phyloP scores from a whole-genome alignment of 2,797 vertebrate species.

The Brachymystax lenok region DNA sequence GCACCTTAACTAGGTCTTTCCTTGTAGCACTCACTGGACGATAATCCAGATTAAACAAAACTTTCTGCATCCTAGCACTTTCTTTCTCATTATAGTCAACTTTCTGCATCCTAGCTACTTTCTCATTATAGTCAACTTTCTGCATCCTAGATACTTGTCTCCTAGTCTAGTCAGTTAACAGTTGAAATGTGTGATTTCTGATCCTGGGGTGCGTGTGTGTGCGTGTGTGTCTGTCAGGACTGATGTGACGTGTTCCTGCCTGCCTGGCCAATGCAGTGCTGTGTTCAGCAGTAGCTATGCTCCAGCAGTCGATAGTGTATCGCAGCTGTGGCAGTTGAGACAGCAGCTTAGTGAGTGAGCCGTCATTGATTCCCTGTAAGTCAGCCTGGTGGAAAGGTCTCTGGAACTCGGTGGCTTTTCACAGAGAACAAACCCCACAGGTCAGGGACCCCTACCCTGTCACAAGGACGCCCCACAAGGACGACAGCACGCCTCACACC shows the following conservation, averaged over 20 bases:
- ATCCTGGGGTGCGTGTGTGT: neutral
- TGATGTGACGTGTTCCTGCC: neutral
- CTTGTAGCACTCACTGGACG: no score
- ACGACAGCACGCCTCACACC: neutral
- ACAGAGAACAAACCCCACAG: slow-evolving; percentile 40
- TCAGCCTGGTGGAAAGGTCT: slow-evolving; percentile 58
- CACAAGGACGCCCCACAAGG: slow-evolving; percentile 17
- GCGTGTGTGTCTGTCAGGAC: neutral
- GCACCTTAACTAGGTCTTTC: no score
- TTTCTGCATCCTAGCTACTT: neutral
- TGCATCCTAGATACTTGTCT: neutral
- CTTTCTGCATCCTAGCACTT: no score
- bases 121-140: no score
- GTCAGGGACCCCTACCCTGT: slow-evolving; percentile 50
- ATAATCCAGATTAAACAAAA: no score
- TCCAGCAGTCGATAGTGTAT: slow-evolving; percentile 44
- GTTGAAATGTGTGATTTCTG: neutral
- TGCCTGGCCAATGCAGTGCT: slow-evolving; percentile 6
- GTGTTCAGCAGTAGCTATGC: neutral
- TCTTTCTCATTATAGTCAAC: no score
- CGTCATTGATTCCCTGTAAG: slow-evolving; percentile 61
- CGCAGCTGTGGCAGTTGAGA: slow-evolving; percentile 42
- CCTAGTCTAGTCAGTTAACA: neutral
- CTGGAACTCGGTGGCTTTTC: slow-evolving; percentile 56
- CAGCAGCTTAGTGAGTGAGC: slow-evolving; percentile 23